Conservation (phyloP, 2,113 vertebrate species). For the Sialia sialis region DNA sequence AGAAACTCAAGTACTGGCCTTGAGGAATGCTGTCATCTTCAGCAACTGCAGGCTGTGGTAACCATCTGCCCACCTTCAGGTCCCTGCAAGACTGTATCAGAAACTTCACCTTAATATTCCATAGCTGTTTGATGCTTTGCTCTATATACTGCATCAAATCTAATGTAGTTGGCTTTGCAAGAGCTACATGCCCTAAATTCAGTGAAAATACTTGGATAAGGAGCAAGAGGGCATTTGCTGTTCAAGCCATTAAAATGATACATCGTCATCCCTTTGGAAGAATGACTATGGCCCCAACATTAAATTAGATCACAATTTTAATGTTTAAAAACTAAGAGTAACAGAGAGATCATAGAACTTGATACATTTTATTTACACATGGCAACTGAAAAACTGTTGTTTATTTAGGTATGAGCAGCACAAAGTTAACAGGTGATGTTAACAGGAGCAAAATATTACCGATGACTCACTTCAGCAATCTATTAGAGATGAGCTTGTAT, state of each 20-base stretch:
- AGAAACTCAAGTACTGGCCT: not conserved
- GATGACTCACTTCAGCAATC: slow-evolving; percentile 49
- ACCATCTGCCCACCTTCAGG: not conserved
- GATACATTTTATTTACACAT: slow-evolving; percentile 68
- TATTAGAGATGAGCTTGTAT: slow-evolving; percentile 45
- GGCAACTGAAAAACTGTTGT: slow-evolving; percentile 31
- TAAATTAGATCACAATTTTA: slow-evolving; percentile 65
- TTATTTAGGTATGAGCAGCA: slow-evolving; percentile 67
- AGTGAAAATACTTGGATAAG: not conserved
- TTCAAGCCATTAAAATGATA: not conserved
- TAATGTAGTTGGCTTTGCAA: not conserved
- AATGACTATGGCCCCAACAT: not conserved
- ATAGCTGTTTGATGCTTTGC: not conserved
- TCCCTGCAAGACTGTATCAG: not conserved
- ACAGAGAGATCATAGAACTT: slow-evolving; percentile 64
- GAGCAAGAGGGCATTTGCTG: not conserved
- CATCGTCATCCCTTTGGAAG: not conserved
- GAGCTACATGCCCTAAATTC: not conserved
- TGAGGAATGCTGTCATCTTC: not conserved
- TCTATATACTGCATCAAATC: not conserved
- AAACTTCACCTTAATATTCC: not conserved
- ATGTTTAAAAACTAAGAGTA: slow-evolving; percentile 73
- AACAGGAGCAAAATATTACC: slow-evolving; percentile 44
- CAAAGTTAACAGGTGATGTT: slow-evolving; percentile 44
- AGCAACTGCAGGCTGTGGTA: not conserved